Conservation (phyloP, 2,888 invertebrate genomes). For the Leucania comma region DNA sequence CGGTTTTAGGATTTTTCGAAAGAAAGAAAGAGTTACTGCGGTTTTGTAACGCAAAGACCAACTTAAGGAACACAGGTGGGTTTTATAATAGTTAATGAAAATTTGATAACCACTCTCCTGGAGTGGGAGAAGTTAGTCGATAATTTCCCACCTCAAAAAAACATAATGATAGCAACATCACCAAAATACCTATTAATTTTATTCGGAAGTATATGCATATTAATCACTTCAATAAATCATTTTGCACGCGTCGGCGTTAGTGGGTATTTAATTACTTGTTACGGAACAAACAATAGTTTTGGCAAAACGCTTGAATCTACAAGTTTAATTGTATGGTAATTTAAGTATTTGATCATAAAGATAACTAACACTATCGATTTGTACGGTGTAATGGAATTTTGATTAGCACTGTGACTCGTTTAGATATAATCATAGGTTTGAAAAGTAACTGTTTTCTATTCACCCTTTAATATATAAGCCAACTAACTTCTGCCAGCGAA, state of each 20-base stretch:
- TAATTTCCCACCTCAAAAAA: too few species aligned
- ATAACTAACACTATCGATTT: conserved; percentile 24
- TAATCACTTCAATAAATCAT: conserved; percentile 31
- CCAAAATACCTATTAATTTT: neutral
- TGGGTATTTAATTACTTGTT: conserved; percentile 47
- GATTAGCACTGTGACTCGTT: neutral
- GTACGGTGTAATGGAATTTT: conserved; percentile 9
- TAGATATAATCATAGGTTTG: neutral
- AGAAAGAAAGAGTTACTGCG: too few species aligned
- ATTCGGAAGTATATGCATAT: conserved; percentile 11
- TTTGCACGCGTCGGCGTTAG: conserved; percentile 36
- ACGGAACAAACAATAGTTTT: conserved; percentile 39
- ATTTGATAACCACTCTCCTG: too few species aligned
- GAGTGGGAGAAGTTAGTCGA: too few species aligned
- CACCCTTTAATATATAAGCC: too few species aligned
- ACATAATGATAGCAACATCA: neutral
- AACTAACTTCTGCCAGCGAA: too few species aligned
- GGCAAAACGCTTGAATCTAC: conserved; percentile 10
- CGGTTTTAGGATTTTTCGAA: too few species aligned
- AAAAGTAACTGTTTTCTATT: too few species aligned
- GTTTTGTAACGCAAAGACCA: too few species aligned
- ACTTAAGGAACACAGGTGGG: too few species aligned
- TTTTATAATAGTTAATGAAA: too few species aligned
- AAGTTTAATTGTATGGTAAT: conserved; percentile 39
- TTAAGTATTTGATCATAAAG: conserved; percentile 14